Conservation (phyloP, 2,113 vertebrate species). For the Onychorhynchus coronatus region DNA sequence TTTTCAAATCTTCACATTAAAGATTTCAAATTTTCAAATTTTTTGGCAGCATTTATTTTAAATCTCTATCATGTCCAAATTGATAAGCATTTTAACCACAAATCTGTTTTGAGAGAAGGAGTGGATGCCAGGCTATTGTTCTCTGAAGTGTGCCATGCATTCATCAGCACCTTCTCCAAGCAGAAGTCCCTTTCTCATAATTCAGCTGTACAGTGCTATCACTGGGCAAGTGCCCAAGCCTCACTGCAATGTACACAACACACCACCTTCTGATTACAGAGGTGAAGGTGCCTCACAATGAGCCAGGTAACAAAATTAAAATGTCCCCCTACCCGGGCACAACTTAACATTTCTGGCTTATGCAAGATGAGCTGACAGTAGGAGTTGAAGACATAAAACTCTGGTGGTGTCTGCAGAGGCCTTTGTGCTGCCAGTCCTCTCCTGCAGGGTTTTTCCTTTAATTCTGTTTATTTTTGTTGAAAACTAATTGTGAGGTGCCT, state of each 20-base stretch:
- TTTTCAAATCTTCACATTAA: background rate
- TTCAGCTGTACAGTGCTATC: background rate
- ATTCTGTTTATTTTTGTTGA: background rate
- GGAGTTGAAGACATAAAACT: background rate
- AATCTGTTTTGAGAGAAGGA: background rate
- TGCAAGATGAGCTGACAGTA: background rate
- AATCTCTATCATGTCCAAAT: background rate
- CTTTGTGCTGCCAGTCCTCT: background rate
- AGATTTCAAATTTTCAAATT: background rate
- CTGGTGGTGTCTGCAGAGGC: background rate
- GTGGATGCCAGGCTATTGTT: background rate
- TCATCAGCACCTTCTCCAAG: background rate
- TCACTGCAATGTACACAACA: background rate
- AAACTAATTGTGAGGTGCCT: background rate
- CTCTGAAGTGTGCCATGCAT: background rate
- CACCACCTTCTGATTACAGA: background rate
- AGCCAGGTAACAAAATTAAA: constrained; percentile 12
- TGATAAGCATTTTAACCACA: background rate
- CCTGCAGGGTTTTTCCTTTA: background rate
- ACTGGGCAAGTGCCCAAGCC: background rate
- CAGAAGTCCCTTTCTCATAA: background rate
- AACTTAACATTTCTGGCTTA: background rate
- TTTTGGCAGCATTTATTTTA: background rate
- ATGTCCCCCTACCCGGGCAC: background rate
- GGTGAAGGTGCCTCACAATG: background rate